Percentiles rank a stretch among this genome's conserved stretches.
Evolutionary conservation across 2,113 vertebrate species (phyloP).

Genomic region (Scolopax mira): DNA sequence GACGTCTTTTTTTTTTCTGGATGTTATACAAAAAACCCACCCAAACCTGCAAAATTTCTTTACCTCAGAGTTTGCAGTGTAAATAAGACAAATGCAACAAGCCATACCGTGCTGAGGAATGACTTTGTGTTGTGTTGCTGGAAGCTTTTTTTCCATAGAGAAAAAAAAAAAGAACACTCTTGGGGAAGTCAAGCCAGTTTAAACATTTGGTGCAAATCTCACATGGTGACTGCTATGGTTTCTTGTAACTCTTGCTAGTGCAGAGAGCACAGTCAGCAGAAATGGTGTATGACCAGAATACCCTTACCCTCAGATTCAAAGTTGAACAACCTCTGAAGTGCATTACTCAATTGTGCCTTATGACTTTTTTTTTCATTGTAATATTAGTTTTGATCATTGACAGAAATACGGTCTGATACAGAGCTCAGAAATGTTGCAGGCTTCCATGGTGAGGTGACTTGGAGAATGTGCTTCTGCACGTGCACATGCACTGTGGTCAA

Average conservation of each 20-base stretch:
- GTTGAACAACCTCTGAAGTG: background rate
- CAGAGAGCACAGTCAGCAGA: constrained; percentile 18
- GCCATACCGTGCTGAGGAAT: background rate
- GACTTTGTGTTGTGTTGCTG: background rate
- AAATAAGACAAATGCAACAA: background rate
- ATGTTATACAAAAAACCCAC: background rate
- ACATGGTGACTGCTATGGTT: background rate
- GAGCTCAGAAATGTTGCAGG: background rate
- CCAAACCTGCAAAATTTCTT: background rate
- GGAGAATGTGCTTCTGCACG: background rate
- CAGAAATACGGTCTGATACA: background rate
- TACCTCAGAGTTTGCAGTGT: background rate
- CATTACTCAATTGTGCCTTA: background rate
- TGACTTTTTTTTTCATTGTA: background rate
- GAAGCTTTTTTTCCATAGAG: background rate
- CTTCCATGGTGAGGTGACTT: background rate
- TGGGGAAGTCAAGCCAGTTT: background rate
- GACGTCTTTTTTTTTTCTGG: background rate
- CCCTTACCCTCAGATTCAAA: background rate
- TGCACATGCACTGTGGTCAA: background rate
- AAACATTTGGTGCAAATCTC: background rate
- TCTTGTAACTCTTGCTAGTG: background rate
- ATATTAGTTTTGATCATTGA: background rate
- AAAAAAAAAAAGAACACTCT: background rate
- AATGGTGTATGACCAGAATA: background rate